phyloP scores from a whole-genome alignment of 2,797 vertebrate species.

The Triplophysa yarkandensis region DNA sequence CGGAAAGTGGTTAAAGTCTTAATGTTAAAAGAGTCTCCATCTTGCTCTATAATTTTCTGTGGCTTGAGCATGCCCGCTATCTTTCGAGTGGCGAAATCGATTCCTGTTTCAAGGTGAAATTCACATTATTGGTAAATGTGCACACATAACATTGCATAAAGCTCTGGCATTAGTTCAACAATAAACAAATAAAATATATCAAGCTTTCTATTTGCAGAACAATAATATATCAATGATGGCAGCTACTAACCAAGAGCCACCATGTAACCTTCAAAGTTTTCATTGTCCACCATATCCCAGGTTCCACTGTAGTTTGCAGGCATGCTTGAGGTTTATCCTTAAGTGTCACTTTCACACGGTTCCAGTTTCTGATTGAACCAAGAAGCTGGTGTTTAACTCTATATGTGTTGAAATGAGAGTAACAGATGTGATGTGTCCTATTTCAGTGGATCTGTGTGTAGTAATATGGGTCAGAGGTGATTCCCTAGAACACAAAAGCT shows the following conservation, averaged over 20 bases:
- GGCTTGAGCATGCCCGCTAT: slow-evolving; percentile 85
- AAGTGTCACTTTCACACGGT: slow-evolving; percentile 10
- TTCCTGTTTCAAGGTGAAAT: slow-evolving; percentile 67
- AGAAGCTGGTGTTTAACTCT: slow-evolving; percentile 26
- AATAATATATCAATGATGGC: too few species aligned
- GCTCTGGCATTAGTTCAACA: too few species aligned
- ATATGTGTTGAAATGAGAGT: slow-evolving; percentile 15
- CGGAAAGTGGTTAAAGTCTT: slow-evolving; percentile 78
- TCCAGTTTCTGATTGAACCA: background rate
- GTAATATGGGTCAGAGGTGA: slow-evolving; percentile 68
- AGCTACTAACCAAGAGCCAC: slow-evolving; percentile 78
- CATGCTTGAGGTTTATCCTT: slow-evolving; percentile 67
- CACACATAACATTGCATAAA: background rate
- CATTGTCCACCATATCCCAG: slow-evolving; percentile 83
- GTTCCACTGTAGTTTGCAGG: slow-evolving; percentile 81
- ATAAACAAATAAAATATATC: too few species aligned
- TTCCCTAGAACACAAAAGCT: slow-evolving; percentile 37
- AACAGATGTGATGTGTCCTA: slow-evolving; percentile 35
- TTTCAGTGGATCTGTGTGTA: slow-evolving; percentile 55
- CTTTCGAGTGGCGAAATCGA: slow-evolving; percentile 86
- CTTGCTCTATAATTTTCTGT: slow-evolving; percentile 87
- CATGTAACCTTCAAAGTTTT: slow-evolving; percentile 86
- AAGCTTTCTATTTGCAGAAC: too few species aligned
- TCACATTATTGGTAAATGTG: background rate
- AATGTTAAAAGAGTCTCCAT: slow-evolving; percentile 80